Conservation (phyloP, 1,140 invertebrate species). For the Piezodorus guildinii region DNA sequence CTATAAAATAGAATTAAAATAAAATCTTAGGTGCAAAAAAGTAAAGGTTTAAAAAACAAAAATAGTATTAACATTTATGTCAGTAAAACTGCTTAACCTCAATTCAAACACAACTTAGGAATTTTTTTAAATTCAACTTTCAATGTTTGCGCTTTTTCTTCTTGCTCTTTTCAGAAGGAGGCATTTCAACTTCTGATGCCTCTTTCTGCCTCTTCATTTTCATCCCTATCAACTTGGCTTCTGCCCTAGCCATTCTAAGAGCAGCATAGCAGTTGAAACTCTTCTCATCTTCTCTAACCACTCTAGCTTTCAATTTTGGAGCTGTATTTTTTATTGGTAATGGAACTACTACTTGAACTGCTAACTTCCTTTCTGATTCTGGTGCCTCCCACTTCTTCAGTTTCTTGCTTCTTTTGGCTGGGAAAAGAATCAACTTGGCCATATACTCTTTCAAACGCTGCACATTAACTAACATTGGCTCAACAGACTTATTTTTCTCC, state of each 20-base stretch:
- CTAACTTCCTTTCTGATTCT: slow-evolving; percentile 83
- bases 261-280: slow-evolving; percentile 82
- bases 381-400: slow-evolving; percentile 88
- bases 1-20: no score
- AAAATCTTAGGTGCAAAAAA: no score
- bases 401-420: slow-evolving; percentile 61
- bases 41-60: no score
- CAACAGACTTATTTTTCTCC: slow-evolving; percentile 91
- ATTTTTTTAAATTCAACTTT: no score
- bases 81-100: no score
- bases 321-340: slow-evolving; percentile 68
- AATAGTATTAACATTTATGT: no score
- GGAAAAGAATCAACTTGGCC: slow-evolving; percentile 93
- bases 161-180: slow-evolving; percentile 46
- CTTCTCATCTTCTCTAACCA: slow-evolving; percentile 80
- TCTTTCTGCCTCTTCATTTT: slow-evolving; percentile 89
- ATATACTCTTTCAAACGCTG: slow-evolving; percentile 93
- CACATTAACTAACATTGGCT: slow-evolving; percentile 88
- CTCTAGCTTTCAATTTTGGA: slow-evolving; percentile 63
- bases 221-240: slow-evolving; percentile 78
- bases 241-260: slow-evolving; percentile 76
- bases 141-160: slow-evolving; percentile 22
- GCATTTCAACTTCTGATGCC: slow-evolving; percentile 78
- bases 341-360: slow-evolving; percentile 72
- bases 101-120: no score